A percentile compares a stretch with the other conserved stretches of the same genome.
These are phyloP conservation scores for Girardinichthys multiradiatus DNA, from an alignment of 2,113 vertebrate genomes.

Conservation along the genomic window DNA sequence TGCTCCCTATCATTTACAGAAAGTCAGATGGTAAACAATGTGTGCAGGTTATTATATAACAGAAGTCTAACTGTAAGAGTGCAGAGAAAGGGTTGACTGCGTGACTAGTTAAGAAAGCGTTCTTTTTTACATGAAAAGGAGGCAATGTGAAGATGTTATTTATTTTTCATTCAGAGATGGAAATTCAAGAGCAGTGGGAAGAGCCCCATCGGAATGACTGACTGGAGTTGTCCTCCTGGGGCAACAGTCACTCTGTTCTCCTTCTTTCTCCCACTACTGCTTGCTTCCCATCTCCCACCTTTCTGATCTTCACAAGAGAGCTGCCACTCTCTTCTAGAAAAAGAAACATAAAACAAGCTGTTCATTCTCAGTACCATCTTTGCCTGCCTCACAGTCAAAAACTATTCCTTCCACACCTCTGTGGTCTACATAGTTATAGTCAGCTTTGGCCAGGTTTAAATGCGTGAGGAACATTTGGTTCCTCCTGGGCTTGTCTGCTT, in stretches of 20 bases:
- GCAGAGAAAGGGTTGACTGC: constrained; percentile 51
- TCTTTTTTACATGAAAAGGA: constrained; percentile 53
- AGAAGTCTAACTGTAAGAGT: constrained; percentile 34
- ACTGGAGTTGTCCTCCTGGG: constrained; percentile 73
- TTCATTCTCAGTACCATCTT: constrained; percentile 62
- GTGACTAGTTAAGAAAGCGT: constrained; percentile 56
- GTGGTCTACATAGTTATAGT: constrained; percentile 59
- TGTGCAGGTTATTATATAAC: constrained; percentile 7
- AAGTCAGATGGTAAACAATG: too few species aligned
- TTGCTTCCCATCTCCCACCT: constrained; percentile 70
- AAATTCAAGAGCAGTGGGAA: constrained; percentile 67
- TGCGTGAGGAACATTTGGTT: constrained; percentile 46
- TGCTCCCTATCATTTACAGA: neutral
- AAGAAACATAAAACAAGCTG: constrained; percentile 36
- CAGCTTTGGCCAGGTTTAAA: constrained; percentile 45
- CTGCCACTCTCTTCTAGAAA: constrained; percentile 67
- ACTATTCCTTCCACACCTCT: constrained; percentile 57
- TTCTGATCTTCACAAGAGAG: constrained; percentile 74
- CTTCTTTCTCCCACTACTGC: constrained; percentile 44
- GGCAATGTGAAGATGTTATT: constrained; percentile 77
- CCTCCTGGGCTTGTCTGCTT: constrained; percentile 56
- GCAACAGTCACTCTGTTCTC: constrained; percentile 62
- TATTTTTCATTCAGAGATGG: constrained; percentile 79
- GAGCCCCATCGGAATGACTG: constrained; percentile 67
- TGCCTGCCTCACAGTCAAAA: constrained; percentile 63